phyloP scores from a whole-genome alignment of 2,113 vertebrate genomes.

The Natator depressus region DNA sequence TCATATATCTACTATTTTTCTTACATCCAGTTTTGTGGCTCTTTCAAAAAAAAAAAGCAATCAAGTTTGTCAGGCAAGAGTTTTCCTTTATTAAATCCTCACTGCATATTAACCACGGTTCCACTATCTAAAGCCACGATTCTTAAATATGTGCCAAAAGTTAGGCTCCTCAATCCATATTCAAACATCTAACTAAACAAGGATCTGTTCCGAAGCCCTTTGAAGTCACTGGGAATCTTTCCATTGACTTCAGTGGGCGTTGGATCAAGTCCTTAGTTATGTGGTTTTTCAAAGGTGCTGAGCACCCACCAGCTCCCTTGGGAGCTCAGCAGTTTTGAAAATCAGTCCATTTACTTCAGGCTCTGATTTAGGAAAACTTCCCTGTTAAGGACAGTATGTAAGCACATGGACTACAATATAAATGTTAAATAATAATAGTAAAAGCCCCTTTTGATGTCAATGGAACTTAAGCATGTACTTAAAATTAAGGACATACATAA shows the following conservation, averaged over 20 bases:
- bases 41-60: background rate
- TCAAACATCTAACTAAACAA: background rate
- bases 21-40: too few relatives aligned
- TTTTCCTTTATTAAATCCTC: background rate
- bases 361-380: background rate
- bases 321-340: background rate
- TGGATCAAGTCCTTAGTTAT: background rate
- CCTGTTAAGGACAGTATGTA: background rate
- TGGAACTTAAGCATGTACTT: background rate
- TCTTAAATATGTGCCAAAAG: background rate
- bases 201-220: background rate
- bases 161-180: background rate
- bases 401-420: background rate
- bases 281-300: background rate
- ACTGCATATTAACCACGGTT: background rate
- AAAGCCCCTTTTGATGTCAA: background rate
- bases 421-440: constrained; percentile 1
- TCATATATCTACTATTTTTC: too few relatives aligned
- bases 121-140: background rate
- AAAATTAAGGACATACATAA: background rate
- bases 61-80: background rate
- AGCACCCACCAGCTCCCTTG: background rate
- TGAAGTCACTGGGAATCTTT: background rate
- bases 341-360: background rate
- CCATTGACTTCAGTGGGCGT: background rate